phyloP scores from a whole-genome alignment of 2,113 vertebrate species.

The Catagonus wagneri region DNA sequence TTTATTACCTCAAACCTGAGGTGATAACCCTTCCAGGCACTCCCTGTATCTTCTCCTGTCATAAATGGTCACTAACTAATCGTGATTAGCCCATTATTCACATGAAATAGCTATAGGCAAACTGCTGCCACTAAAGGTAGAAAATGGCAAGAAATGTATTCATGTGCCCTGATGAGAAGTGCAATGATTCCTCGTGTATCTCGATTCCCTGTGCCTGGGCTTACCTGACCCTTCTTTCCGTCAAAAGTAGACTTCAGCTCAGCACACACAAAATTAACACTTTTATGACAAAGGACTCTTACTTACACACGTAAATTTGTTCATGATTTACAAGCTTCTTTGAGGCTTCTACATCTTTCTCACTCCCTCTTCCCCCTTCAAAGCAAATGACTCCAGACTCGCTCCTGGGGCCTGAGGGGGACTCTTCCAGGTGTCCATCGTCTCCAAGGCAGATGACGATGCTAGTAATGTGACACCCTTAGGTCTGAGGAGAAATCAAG shows the following conservation, averaged over 20 bases:
- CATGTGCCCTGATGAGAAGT: neutral
- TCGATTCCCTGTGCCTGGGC: neutral
- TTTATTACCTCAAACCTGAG: neutral
- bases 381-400: slow-evolving; percentile 4
- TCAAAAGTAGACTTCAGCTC: neutral
- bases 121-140: slow-evolving; percentile 1
- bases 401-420: neutral
- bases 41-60: neutral
- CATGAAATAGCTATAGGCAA: neutral
- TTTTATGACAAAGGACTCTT: slow-evolving; percentile 42
- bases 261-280: slow-evolving; percentile 3
- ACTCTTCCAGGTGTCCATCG: neutral
- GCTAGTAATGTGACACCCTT: neutral
- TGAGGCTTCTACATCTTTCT: slow-evolving; percentile 29
- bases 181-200: neutral
- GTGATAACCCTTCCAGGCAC: neutral
- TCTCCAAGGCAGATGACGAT: neutral
- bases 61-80: slow-evolving; percentile 19
- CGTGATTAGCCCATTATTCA: slow-evolving; percentile 19
- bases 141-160: slow-evolving; percentile 29
- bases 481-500: neutral
- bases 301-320: neutral
- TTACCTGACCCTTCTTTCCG: neutral
- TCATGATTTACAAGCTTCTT: slow-evolving; percentile 1
- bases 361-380: neutral